Percentiles rank a stretch among this genome's conserved stretches.
Conservation (phyloP, 2,888 invertebrate species). For the Labia minor region DNA sequence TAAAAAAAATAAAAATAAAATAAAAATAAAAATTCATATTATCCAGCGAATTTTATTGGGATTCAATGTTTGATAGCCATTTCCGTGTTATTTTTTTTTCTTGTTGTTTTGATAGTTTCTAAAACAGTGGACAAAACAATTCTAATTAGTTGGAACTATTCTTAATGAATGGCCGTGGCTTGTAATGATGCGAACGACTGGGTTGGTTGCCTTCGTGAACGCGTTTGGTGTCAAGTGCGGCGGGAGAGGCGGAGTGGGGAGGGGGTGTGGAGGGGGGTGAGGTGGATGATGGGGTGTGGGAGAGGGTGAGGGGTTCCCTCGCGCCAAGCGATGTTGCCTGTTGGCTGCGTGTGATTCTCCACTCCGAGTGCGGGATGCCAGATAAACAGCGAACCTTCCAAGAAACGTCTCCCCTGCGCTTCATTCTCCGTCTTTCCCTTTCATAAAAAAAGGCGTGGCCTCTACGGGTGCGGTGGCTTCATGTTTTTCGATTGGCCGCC, state of each 20-base stretch:
- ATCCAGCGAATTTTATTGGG: neutral
- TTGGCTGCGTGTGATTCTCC: neutral
- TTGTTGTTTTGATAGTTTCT: no score
- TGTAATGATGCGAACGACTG: no score
- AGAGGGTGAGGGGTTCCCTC: neutral
- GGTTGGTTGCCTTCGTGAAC: no score
- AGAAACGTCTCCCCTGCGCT: neutral
- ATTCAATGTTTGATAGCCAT: no score
- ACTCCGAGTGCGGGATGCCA: neutral
- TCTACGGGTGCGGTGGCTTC: neutral
- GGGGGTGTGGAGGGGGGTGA: no score
- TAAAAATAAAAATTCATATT: neutral
- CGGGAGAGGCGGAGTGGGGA: no score
- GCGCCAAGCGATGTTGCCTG: neutral
- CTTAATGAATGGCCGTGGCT: neutral
- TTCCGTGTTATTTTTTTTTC: no score
- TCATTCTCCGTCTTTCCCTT: neutral
- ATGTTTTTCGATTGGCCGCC: conserved; percentile 7
- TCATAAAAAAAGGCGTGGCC: neutral
- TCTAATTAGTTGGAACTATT: neutral
- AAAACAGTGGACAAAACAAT: no score
- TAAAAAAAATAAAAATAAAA: neutral
- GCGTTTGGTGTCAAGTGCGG: no score
- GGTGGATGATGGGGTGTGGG: no score
- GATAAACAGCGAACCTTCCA: conserved; percentile 4